A percentile compares a stretch with the other conserved stretches of the same genome.
These are phyloP conservation scores for Drosophila koepferae DNA, from an alignment of 2,888 invertebrate genomes.

Conservation along the genomic window DNA sequence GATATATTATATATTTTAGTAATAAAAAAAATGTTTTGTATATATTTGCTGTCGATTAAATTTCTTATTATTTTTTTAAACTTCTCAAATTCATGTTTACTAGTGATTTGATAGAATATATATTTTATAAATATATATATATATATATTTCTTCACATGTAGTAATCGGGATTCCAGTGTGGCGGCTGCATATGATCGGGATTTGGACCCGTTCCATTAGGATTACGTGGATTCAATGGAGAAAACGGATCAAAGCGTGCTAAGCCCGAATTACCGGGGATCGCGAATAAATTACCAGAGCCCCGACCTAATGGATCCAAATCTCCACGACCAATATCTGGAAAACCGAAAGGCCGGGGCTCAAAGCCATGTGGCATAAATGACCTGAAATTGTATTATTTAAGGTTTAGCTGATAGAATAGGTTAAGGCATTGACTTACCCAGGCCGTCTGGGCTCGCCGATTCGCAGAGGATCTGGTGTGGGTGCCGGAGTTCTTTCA, in stretches of 20 bases:
- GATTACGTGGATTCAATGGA: conserved; percentile 87
- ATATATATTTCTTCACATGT: conserved; percentile 68
- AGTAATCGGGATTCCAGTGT: conserved; percentile 85
- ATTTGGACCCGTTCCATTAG: conserved; percentile 85
- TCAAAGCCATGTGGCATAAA: conserved; percentile 60
- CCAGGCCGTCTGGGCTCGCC: conserved; percentile 73
- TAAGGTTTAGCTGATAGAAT: neutral
- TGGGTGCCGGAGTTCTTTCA: conserved; percentile 15
- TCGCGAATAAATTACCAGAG: conserved; percentile 78
- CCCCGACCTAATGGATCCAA: conserved; percentile 90
- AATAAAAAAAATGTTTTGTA: conserved; percentile 20
- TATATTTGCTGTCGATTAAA: neutral
- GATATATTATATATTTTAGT: conserved; percentile 41
- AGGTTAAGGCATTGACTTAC: conserved; percentile 30
- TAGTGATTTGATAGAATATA: conserved; percentile 41
- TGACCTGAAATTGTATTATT: conserved; percentile 27
- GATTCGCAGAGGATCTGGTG: conserved; percentile 74
- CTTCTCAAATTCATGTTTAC: conserved; percentile 20
- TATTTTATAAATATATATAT: neutral
- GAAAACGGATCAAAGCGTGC: conserved; percentile 92
- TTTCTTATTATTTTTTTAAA: conserved; percentile 4
- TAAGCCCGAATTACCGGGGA: conserved; percentile 33
- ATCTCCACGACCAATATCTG: conserved; percentile 90
- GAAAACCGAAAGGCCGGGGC: conserved; percentile 82
- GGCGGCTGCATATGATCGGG: conserved; percentile 91